A percentile compares a stretch with the other conserved stretches of the same genome.
These are phyloP conservation scores for Alloplasta piceator DNA, from an alignment of 2,888 invertebrate species.

Conservation along the genomic window DNA sequence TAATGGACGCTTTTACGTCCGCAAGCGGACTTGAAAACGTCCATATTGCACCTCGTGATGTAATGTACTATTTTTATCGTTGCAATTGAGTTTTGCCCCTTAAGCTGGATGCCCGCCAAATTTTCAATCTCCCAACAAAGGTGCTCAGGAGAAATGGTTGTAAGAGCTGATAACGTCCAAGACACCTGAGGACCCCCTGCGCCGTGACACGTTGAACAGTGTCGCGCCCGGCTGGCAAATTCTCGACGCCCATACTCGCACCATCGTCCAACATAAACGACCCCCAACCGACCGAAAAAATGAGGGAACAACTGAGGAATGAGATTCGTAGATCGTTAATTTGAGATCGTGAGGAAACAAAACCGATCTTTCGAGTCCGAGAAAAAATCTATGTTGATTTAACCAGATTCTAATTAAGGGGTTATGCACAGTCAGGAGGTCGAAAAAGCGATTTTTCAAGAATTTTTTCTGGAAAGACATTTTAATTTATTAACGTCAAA, in stretches of 20 bases:
- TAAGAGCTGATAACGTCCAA: slow-evolving; percentile 56
- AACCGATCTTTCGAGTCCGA: background rate
- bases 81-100: background rate
- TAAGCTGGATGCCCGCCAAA: background rate
- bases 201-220: slow-evolving; percentile 64
- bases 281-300: slow-evolving; percentile 35
- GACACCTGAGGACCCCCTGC: slow-evolving; percentile 62
- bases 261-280: slow-evolving; percentile 35
- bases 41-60: no score
- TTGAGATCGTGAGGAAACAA: slow-evolving; percentile 21
- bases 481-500: no score
- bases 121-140: no score
- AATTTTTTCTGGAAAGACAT: no score
- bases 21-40: no score
- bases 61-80: no score
- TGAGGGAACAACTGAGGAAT: slow-evolving; percentile 58
- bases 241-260: slow-evolving; percentile 61
- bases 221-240: slow-evolving; percentile 59
- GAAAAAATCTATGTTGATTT: no score
- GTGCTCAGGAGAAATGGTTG: background rate
- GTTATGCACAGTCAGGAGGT: no score
- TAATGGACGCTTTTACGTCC: no score
- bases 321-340: slow-evolving; percentile 58
- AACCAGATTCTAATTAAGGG: no score
- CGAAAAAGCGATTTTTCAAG: no score